Base-by-base conservation (phyloP, 1,140 invertebrate species). In the Paraescarpia echinospica region DNA sequence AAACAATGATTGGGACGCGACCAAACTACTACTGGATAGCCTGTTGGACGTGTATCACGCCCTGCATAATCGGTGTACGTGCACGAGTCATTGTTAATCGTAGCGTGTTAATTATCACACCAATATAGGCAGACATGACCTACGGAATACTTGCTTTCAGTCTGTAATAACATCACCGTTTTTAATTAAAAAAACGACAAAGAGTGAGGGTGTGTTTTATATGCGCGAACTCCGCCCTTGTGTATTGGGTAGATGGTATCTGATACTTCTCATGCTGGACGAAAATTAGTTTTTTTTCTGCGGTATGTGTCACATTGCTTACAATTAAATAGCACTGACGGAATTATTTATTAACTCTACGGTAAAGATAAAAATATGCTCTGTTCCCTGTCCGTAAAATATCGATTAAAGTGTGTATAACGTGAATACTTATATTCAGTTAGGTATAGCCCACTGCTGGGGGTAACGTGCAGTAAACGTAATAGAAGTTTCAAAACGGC, bases 11-110 rank as follows among this genome's bases (percentile, higher is more conserved):
- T 33, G 93, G 93, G 22, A 92, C 51, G 35, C 59, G 59, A 34
- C 93, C 93, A 41, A 93, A 93, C 48, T 92, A 92, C 77, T 93
- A 92, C 89, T 93, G 93, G 93, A 12, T 92, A 9, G n/a, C n/a
- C 34, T 92, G 93, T 33, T 93, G 93, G 93, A 41, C 89, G n/a
- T 41, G 51, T 34, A 14, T 93, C 6, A 93, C 93, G 35, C 93
- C 93, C 22, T 4, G 41, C 6, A 92, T 93, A 34, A 2, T 93
- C 41, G 18, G 34, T 1, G 93, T 93, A 90, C 92, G 35, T 91
- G 41, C 22, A 77, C 59, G 59, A 2, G 27, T 77, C 59, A 77
- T 12, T 18, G 59, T 12, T 77, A 31, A 31, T 4, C 59, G 2
- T 9, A 51, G 48, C 48, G 59, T 31, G 12, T 77, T 18, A 77